Percentiles rank a stretch among this genome's conserved stretches.
Conservation (phyloP, 2,113 vertebrate genomes). For the Ascaphus truei region DNA sequence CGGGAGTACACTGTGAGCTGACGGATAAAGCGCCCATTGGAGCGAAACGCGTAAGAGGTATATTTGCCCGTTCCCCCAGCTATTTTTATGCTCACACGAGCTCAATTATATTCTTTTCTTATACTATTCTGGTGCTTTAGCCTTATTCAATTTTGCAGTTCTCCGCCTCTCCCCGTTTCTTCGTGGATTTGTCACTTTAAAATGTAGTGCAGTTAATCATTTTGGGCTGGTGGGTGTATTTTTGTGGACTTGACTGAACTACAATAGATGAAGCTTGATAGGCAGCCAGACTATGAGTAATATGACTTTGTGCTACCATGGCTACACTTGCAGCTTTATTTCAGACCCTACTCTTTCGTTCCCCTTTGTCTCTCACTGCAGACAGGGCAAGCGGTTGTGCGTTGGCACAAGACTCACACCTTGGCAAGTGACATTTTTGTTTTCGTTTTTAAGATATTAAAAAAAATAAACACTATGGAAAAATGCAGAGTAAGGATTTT, state of each 20-base stretch:
- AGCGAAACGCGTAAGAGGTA: no score
- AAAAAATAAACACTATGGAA: not conserved
- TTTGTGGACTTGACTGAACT: not conserved
- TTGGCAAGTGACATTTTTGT: not conserved
- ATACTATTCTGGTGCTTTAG: no score
- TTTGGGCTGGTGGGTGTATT: constrained; percentile 12
- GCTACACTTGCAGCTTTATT: constrained; percentile 1
- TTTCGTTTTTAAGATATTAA: not conserved
- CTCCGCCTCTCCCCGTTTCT: not conserved
- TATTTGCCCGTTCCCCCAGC: no score
- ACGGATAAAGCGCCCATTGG: no score
- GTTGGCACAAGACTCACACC: not conserved
- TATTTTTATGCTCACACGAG: no score
- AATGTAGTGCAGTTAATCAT: constrained; percentile 2
- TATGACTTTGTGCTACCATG: constrained; percentile 2
- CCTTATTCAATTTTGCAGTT: no score
- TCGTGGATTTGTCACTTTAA: constrained; percentile 11
- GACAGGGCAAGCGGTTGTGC: not conserved
- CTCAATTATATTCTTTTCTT: no score
- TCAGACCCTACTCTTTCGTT: not conserved
- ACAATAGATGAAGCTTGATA: no score
- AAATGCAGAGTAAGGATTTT: not conserved
- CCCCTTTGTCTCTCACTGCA: not conserved
- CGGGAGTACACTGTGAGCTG: no score
- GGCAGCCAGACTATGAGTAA: not conserved